phyloP scores from a whole-genome alignment of 2,888 invertebrate genomes.

The Acronicta psi region DNA sequence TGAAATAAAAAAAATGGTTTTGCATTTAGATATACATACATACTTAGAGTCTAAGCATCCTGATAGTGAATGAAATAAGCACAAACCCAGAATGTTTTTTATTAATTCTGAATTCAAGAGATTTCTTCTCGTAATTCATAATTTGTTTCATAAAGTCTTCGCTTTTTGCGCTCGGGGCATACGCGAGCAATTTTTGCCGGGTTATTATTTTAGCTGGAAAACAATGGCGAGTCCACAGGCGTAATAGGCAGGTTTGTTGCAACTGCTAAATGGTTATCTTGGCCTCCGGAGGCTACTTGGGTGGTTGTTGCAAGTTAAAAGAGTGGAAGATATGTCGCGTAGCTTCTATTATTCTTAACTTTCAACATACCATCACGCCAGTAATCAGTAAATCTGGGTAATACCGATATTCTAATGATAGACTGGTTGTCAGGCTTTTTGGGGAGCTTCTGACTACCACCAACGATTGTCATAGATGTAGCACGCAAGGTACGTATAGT shows the following conservation, averaged over 20 bases:
- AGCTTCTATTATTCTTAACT: too few relatives aligned
- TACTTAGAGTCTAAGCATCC: too few relatives aligned
- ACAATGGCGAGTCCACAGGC: slow-evolving; percentile 77
- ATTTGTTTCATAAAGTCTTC: slow-evolving; percentile 21
- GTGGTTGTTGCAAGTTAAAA: slow-evolving; percentile 57
- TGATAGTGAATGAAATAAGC: background rate
- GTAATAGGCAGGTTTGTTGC: slow-evolving; percentile 83
- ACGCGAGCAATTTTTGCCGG: slow-evolving; percentile 71
- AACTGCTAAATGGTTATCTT: slow-evolving; percentile 86
- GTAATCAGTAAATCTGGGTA: too few relatives aligned
- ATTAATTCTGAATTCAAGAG: slow-evolving; percentile 7
- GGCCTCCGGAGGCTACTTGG: slow-evolving; percentile 73
- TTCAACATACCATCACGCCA: too few relatives aligned
- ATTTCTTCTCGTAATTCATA: slow-evolving; percentile 31
- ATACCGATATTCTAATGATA: too few relatives aligned
- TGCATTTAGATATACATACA: too few relatives aligned
- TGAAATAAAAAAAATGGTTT: too few relatives aligned
- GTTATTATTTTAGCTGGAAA: slow-evolving; percentile 80
- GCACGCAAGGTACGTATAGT: too few relatives aligned
- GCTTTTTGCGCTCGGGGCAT: slow-evolving; percentile 46
- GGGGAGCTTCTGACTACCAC: too few relatives aligned
- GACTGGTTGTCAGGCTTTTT: too few relatives aligned
- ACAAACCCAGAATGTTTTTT: slow-evolving; percentile 13
- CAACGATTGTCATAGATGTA: too few relatives aligned
- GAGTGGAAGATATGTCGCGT: too few relatives aligned